These are phyloP conservation scores for Drosophila histrio DNA, from an alignment of 2,888 invertebrate genomes.

Conservation along the genomic window DNA sequence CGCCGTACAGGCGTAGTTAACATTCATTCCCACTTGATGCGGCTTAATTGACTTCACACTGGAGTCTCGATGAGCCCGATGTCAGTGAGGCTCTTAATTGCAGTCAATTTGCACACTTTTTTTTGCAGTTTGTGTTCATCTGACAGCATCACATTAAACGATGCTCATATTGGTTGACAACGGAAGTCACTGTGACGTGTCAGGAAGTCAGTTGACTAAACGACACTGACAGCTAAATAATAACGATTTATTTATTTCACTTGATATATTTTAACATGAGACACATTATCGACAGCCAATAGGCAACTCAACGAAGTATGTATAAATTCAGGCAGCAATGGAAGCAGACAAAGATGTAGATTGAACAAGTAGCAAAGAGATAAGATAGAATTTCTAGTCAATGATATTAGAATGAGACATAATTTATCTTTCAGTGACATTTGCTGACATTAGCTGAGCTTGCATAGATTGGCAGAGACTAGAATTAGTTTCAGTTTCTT, in stretches of 20 bases:
- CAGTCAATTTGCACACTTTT: constrained; percentile 45
- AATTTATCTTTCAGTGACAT: no score
- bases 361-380: not conserved
- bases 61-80: constrained; percentile 9
- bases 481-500: no score
- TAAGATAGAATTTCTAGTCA: no score
- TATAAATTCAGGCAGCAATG: not conserved
- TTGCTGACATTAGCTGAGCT: no score
- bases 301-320: not conserved
- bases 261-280: constrained; percentile 25
- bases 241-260: constrained; percentile 30
- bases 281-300: constrained; percentile 27
- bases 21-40: constrained; percentile 30
- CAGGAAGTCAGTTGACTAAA: constrained; percentile 14
- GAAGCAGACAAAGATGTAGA: not conserved
- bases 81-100: constrained; percentile 54
- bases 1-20: constrained; percentile 15
- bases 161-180: constrained; percentile 28
- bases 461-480: no score
- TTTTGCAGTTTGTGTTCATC: constrained; percentile 32
- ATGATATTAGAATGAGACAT: not conserved
- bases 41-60: constrained; percentile 40
- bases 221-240: constrained; percentile 34
- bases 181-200: constrained; percentile 14
- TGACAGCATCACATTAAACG: constrained; percentile 19